phyloP scores from a whole-genome alignment of 1,140 invertebrate genomes.

The Eciton burchellii region DNA sequence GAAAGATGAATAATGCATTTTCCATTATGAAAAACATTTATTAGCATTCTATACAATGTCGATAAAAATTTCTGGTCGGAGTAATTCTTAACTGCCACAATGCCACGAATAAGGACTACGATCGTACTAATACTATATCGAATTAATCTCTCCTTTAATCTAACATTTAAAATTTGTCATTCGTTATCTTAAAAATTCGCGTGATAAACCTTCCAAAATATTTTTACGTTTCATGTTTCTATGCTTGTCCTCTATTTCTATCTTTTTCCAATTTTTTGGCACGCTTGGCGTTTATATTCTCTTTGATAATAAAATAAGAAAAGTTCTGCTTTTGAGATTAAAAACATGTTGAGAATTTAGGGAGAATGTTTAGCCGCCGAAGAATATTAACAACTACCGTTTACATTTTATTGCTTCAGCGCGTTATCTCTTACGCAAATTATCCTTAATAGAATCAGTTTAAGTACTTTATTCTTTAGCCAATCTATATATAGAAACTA shows the following conservation, averaged over 20 bases:
- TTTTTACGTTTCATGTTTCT: neutral
- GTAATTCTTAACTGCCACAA: neutral
- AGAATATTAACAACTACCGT: neutral
- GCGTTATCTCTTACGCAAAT: neutral
- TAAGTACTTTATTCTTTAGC: constrained; percentile 37
- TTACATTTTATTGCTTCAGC: neutral
- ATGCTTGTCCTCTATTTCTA: neutral
- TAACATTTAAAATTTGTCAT: neutral
- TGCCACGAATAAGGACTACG: constrained; percentile 3
- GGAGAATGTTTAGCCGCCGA: neutral
- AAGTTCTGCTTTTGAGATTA: neutral
- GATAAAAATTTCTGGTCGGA: constrained; percentile 21
- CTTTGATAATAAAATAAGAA: neutral
- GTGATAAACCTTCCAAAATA: neutral
- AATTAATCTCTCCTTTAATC: constrained; percentile 24
- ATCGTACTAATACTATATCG: constrained; percentile 13
- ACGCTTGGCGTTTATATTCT: neutral
- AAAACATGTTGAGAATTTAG: neutral
- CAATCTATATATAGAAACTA: constrained; percentile 24
- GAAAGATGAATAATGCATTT: neutral
- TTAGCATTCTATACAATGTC: neutral
- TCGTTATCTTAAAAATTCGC: neutral
- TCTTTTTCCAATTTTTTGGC: neutral
- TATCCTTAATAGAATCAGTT: constrained; percentile 8
- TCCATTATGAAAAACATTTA: neutral